Percentiles rank a stretch among this genome's conserved stretches.
Conservation (phyloP, 2,113 vertebrate species). For the Himantopus leucocephalus region DNA sequence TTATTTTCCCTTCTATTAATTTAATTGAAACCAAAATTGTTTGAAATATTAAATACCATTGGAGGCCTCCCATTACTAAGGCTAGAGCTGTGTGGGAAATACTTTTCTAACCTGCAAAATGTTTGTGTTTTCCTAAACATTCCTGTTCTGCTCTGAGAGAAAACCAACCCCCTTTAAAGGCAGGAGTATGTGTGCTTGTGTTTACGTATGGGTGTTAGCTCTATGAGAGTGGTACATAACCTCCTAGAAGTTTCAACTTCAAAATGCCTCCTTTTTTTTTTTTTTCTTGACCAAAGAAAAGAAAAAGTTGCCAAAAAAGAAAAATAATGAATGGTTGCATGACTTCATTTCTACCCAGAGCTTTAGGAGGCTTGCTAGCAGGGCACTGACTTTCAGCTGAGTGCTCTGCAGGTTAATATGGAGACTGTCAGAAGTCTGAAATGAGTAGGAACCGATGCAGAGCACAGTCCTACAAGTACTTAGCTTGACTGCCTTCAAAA, state of each 20-base stretch:
- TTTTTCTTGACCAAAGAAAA: neutral
- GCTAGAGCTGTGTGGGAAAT: neutral
- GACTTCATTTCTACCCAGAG: neutral
- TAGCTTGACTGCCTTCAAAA: neutral
- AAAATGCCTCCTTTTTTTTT: neutral
- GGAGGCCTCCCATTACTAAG: neutral
- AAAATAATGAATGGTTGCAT: neutral
- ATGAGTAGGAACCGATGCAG: neutral
- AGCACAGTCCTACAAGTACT: rapidly evolving
- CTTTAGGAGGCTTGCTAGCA: neutral
- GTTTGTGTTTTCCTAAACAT: neutral
- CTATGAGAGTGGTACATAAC: neutral
- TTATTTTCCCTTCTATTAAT: conserved; percentile 35
- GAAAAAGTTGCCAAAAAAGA: neutral
- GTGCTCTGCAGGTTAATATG: neutral
- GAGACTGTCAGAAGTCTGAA: neutral
- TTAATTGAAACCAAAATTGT: conserved; percentile 46
- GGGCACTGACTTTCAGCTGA: neutral
- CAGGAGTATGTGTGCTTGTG: neutral
- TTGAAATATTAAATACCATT: conserved; percentile 37
- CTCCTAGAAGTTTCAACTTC: neutral
- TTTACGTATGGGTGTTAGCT: neutral
- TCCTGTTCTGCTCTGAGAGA: neutral
- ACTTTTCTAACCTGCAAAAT: neutral
- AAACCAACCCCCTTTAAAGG: neutral